Evolutionary conservation across 2,797 vertebrate species (phyloP).

Genomic region (Sebastiscus tertius): DNA sequence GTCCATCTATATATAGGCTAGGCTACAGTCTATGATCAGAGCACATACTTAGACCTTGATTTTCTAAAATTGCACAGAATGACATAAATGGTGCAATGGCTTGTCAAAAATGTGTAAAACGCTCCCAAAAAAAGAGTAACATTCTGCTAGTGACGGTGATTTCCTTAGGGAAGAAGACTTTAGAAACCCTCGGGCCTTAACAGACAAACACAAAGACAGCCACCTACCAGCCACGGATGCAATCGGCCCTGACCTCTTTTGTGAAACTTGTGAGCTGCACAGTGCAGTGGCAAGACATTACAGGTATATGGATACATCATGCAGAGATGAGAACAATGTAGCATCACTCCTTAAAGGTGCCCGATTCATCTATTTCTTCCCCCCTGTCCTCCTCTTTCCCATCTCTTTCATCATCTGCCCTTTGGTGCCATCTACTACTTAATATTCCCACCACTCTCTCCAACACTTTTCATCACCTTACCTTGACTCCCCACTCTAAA

Average conservation of each 20-base stretch:
- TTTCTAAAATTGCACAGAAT: background rate
- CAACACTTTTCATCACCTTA: constrained; percentile 48
- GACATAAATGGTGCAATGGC: constrained; percentile 22
- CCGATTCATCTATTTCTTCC: background rate
- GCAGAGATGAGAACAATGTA: constrained; percentile 61
- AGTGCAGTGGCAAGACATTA: constrained; percentile 55
- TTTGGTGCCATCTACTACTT: constrained; percentile 38
- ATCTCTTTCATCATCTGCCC: constrained; percentile 60
- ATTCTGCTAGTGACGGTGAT: background rate
- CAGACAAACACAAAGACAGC: constrained; percentile 23
- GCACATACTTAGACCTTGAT: background rate
- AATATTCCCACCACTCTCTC: constrained; percentile 43
- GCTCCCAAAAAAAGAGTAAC: background rate
- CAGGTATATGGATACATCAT: constrained; percentile 63
- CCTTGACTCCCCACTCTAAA: constrained; percentile 39
- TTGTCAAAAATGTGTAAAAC: constrained; percentile 4
- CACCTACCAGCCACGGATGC: background rate
- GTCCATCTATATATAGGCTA: too few species aligned
- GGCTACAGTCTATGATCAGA: background rate
- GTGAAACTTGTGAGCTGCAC: constrained; percentile 40
- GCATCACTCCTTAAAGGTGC: constrained; percentile 19
- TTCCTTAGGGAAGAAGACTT: constrained; percentile 17
- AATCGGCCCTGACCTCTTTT: constrained; percentile 15
- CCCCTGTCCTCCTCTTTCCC: constrained; percentile 14
- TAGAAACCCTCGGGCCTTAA: background rate